phyloP scores from a whole-genome alignment of 1,140 invertebrate genomes.

The Brachionus paranguensis region DNA sequence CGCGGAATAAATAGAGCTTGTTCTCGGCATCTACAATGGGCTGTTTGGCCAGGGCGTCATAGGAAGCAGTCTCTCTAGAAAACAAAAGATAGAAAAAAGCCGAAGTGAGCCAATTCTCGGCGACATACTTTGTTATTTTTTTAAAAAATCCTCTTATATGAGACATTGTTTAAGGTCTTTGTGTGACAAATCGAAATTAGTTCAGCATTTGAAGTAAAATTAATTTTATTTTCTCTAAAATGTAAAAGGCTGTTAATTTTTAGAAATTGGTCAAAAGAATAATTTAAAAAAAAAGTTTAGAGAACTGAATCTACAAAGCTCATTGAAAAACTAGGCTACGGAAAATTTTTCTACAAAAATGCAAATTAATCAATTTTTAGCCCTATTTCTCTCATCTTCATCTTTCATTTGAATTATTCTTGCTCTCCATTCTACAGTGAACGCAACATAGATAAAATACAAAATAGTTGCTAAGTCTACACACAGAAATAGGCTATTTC shows the following conservation, averaged over 20 bases:
- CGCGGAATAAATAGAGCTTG: constrained; percentile 30
- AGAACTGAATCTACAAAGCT: background rate
- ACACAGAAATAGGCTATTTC: background rate
- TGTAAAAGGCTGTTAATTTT: background rate
- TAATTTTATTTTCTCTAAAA: background rate
- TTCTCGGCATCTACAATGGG: constrained; percentile 26
- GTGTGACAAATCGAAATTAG: background rate
- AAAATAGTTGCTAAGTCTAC: constrained; percentile 15
- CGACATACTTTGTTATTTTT: constrained; percentile 12
- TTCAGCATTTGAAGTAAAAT: background rate
- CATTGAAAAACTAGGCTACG: constrained; percentile 29
- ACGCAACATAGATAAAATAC: background rate
- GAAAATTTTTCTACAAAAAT: constrained; percentile 8
- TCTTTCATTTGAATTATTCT: background rate
- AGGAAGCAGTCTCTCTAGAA: background rate
- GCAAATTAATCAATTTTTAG: constrained; percentile 37
- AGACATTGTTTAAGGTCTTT: background rate
- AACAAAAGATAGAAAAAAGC: background rate
- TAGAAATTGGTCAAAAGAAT: background rate
- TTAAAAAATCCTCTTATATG: constrained; percentile 38
- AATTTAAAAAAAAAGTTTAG: constrained; percentile 5
- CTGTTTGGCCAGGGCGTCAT: constrained; percentile 34
- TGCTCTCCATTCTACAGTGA: background rate
- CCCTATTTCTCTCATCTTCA: background rate
- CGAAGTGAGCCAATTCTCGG: background rate